phyloP scores from a whole-genome alignment of 2,113 vertebrate genomes.

The Podilymbus podiceps region DNA sequence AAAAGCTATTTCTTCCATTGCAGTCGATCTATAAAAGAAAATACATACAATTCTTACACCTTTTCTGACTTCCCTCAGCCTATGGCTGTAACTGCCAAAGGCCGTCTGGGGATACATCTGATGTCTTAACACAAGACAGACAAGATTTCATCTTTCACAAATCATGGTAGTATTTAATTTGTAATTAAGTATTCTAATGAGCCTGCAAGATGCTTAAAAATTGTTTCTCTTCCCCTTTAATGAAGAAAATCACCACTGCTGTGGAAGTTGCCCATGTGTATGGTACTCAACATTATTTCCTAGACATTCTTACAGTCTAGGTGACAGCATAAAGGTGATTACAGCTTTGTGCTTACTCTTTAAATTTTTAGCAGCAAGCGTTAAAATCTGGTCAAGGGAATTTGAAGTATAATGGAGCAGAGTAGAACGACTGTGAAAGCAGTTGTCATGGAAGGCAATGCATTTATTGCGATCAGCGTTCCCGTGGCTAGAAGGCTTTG shows the following conservation, averaged over 20 bases:
- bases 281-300: neutral
- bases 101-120: neutral
- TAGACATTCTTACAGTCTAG: neutral
- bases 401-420: neutral
- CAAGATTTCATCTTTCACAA: neutral
- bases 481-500: neutral
- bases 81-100: neutral
- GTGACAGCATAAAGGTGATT: neutral
- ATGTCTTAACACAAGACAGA: neutral
- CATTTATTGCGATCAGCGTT: neutral
- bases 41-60: neutral
- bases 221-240: neutral
- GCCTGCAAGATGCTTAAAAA: neutral
- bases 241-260: neutral
- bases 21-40: neutral
- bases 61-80: neutral
- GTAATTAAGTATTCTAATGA: neutral
- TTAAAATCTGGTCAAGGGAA: neutral
- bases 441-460: neutral
- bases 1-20: neutral
- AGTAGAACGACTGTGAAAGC: neutral
- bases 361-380: neutral
- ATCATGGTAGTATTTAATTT: neutral
- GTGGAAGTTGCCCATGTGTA: neutral
- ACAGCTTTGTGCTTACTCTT: neutral